These are phyloP conservation scores for Synaphobranchus kaupii DNA, from an alignment of 2,797 vertebrate genomes.

Conservation along the genomic window DNA sequence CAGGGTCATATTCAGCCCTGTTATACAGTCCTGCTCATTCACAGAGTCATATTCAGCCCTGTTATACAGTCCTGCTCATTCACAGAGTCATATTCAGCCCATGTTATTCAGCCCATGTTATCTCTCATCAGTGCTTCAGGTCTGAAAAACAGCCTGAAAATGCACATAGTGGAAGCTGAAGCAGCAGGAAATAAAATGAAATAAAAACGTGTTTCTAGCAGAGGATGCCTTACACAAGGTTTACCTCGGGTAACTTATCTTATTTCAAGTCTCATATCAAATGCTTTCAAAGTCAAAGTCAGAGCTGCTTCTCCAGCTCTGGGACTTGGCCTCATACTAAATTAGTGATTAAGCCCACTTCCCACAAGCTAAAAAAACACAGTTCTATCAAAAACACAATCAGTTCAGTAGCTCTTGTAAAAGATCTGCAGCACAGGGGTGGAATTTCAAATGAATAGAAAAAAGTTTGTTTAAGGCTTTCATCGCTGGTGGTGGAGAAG, in stretches of 20 bases:
- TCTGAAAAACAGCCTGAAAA: not conserved
- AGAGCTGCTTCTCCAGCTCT: not conserved
- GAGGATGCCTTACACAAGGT: not conserved
- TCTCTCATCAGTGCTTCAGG: not conserved
- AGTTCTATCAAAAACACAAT: not conserved
- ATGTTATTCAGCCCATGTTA: not conserved
- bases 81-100: too few relatives aligned
- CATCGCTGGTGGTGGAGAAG: not conserved
- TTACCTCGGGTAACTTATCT: not conserved
- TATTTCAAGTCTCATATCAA: not conserved
- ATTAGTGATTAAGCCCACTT: not conserved
- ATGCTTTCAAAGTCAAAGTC: not conserved
- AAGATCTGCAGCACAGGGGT: not conserved
- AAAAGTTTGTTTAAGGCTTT: not conserved
- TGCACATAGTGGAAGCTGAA: not conserved
- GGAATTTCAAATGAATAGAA: not conserved
- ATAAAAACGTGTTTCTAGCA: not conserved
- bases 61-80: too few relatives aligned
- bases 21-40: too few relatives aligned
- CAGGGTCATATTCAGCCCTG: too few relatives aligned
- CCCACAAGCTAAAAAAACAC: not conserved
- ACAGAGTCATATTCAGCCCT: too few relatives aligned
- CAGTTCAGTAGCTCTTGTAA: not conserved
- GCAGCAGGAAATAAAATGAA: not conserved
- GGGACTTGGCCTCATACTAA: not conserved